Evolutionary conservation across 1,140 invertebrate genomes (phyloP).

Genomic region (Heliconius hewitsoni): DNA sequence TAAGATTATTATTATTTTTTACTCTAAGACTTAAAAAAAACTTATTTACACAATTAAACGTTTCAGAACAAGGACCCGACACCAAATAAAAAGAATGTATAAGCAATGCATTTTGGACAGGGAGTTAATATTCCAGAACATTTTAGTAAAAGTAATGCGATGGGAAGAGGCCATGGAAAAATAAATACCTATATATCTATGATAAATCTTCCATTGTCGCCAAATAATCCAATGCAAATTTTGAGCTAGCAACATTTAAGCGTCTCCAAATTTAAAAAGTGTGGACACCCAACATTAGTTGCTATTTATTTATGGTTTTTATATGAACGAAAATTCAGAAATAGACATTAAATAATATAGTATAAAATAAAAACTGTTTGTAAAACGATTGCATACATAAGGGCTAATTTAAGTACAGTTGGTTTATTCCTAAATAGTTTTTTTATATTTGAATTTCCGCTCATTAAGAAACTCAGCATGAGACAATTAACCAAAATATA

Average conservation of each 20-base stretch:
- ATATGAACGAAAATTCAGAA: conserved; percentile 28
- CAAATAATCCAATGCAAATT: conserved; percentile 36
- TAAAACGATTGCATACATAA: background rate
- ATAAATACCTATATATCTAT: conserved; percentile 37
- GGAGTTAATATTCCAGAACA: conserved; percentile 49
- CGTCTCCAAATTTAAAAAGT: conserved; percentile 26
- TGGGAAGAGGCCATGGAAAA: conserved; percentile 66
- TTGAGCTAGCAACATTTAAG: conserved; percentile 35
- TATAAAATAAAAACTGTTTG: background rate
- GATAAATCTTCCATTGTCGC: conserved; percentile 30
- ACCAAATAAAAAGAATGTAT: conserved; percentile 57
- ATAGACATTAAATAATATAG: background rate
- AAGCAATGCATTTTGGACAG: conserved; percentile 68
- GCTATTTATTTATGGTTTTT: conserved; percentile 13
- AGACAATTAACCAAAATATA: background rate
- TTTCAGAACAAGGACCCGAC: conserved; percentile 39
- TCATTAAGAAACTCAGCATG: background rate
- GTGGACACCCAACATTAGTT: conserved; percentile 31
- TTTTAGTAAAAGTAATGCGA: conserved; percentile 52
- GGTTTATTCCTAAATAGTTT: background rate
- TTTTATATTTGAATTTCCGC: background rate
- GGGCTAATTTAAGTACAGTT: too few species aligned
- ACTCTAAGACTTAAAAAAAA: too few species aligned
- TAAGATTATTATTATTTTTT: too few species aligned
- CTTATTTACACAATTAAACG: background rate